Evolutionary conservation across 2,113 vertebrate genomes (phyloP), one percentile per base, ranked within the genome.

Genomic region (Lichenostomus cassidix): DNA sequence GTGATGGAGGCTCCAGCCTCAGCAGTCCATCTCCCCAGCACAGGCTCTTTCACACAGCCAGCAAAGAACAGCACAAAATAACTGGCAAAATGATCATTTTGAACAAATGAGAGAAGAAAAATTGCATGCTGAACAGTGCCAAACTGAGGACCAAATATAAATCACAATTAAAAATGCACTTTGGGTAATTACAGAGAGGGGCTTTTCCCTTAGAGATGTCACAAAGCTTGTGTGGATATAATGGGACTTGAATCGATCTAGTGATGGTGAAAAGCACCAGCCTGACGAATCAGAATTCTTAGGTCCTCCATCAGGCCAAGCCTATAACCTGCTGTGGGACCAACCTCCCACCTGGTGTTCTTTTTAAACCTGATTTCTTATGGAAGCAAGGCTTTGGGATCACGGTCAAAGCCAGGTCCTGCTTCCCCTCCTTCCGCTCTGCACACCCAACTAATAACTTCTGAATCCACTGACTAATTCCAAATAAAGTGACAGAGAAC

Each of bases 181-280:
- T 78, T 14, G 75, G 58, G n/a, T 95, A 92, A 88, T 91, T 79
- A 85, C 41, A 74, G 83, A 88, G 77, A 81, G 69, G 73, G 71
- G 42, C 27, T 89, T 94, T 95, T 89, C 77, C 76, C 42, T 89
- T 12, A 31, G 55, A 89, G 68, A 50, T 56, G 49, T 74, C 89
- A 92, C 89, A 83, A 78, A 89, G 77, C 73, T 69, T 46, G 47
- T 37, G 74, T 69, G 68, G 44, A 9, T 91, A 46, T 69, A 42
- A 47, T 65, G 19, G 64, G 46, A 18, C 53, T 80, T 31, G 33
- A 49, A 88, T 33, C 53, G 49, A 65, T 31, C 15, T 42, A 47
- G 89, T 9, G 39, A 37, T 37, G 59, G 68, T 77, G 77, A 79
- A 85, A 68, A 63, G 9, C 53, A 53, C 5, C 10, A 15, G 56